A percentile compares a stretch with the other conserved stretches of the same genome.
These are phyloP conservation scores for Benthosema pterotum DNA, from an alignment of 2,797 vertebrate genomes.

Conservation along the genomic window DNA sequence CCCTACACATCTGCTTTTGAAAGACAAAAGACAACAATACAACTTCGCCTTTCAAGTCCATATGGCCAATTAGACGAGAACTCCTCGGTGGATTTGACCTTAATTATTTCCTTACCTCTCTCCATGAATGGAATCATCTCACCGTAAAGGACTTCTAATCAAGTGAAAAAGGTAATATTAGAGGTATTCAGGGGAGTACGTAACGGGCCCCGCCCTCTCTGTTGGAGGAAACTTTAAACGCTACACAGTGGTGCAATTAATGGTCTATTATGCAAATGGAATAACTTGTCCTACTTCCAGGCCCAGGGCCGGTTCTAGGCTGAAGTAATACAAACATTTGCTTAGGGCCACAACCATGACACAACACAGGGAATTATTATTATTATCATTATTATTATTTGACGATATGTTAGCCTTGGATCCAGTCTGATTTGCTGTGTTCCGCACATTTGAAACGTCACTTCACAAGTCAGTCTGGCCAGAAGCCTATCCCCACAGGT, in stretches of 20 bases:
- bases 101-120: conserved; percentile 74
- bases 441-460: no score
- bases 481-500: no score
- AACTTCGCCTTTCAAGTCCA: conserved; percentile 79
- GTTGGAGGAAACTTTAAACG: conserved; percentile 43
- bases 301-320: no score
- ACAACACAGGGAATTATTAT: no score
- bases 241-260: conserved; percentile 48
- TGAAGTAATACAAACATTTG: no score
- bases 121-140: conserved; percentile 74
- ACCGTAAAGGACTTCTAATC: conserved; percentile 74
- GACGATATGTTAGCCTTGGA: no score
- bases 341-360: no score
- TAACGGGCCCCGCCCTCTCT: conserved; percentile 38
- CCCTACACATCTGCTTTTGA: conserved; percentile 78
- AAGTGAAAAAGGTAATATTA: conserved; percentile 49
- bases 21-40: conserved; percentile 78
- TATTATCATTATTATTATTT: no score
- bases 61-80: conserved; percentile 82
- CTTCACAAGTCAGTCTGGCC: no score
- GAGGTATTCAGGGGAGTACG: conserved; percentile 43
- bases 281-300: no score
- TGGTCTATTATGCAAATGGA: no score
- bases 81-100: conserved; percentile 76
- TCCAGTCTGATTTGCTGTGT: no score